A percentile compares a stretch with the other conserved stretches of the same genome.
These are phyloP conservation scores for Paratilapia polleni DNA, from an alignment of 2,113 vertebrate genomes.

Conservation along the genomic window DNA sequence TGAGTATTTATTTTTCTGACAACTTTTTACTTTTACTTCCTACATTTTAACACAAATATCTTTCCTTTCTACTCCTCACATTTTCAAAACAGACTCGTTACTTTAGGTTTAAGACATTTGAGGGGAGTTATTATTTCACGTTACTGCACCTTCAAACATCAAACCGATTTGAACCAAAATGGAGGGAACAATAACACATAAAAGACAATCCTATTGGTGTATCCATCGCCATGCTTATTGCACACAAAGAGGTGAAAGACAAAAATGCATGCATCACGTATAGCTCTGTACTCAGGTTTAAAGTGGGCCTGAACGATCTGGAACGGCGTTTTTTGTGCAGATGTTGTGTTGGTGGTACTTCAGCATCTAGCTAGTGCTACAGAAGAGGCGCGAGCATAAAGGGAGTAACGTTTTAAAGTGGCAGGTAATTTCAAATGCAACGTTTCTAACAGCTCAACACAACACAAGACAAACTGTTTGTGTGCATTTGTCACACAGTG, in stretches of 20 bases:
- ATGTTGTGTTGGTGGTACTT: too few relatives aligned
- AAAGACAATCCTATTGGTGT: too few relatives aligned
- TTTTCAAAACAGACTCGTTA: too few relatives aligned
- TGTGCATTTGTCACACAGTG: neutral
- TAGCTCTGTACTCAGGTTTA: too few relatives aligned
- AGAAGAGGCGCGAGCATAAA: neutral
- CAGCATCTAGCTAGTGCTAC: neutral
- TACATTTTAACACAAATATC: too few relatives aligned
- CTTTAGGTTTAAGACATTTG: neutral
- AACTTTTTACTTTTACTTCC: too few relatives aligned
- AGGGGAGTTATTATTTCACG: neutral
- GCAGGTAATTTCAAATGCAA: neutral
- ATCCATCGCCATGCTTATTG: neutral
- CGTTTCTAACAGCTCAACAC: neutral
- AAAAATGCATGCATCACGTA: neutral
- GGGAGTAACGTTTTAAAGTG: fast-evolving
- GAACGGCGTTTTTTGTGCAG: too few relatives aligned
- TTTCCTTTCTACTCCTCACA: too few relatives aligned
- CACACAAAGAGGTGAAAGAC: neutral
- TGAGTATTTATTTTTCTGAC: neutral
- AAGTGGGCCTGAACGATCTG: too few relatives aligned
- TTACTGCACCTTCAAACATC: too few relatives aligned
- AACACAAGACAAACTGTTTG: neutral
- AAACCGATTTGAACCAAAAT: neutral
- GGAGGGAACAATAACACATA: fast-evolving